A percentile compares a stretch with the other conserved stretches of the same genome.
These are phyloP conservation scores for Aplodontia rufa DNA, from an alignment of 2,113 vertebrate genomes.

Conservation along the genomic window DNA sequence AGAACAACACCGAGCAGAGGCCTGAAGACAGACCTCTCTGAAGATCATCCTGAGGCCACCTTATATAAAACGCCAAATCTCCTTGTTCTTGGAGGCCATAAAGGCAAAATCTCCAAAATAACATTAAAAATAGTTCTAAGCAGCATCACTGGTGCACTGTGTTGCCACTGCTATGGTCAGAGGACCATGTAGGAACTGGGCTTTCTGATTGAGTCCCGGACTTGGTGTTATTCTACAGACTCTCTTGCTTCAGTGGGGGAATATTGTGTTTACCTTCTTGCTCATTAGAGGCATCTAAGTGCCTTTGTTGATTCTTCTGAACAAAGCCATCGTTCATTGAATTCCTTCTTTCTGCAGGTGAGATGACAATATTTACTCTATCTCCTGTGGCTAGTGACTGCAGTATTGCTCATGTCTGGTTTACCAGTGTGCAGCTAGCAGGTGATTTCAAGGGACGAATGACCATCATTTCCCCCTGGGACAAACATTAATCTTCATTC, in stretches of 20 bases:
- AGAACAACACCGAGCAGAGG: conserved; percentile 93
- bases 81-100: conserved; percentile 93
- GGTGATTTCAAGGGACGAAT: conserved; percentile 68
- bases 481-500: conserved; percentile 82
- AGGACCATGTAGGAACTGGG: conserved; percentile 49
- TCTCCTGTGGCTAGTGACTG: conserved; percentile 88
- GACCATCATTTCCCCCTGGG: conserved; percentile 73
- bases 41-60: conserved; percentile 93
- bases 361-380: conserved; percentile 88
- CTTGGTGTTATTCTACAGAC: conserved; percentile 63
- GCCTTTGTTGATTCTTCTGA: conserved; percentile 70
- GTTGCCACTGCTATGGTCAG: conserved; percentile 55
- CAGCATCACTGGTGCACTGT: conserved; percentile 79
- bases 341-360: conserved; percentile 74
- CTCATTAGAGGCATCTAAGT: conserved; percentile 62
- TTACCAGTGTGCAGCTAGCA: conserved; percentile 64
- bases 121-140: conserved; percentile 68
- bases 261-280: conserved; percentile 74
- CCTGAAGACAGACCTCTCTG: conserved; percentile 96
- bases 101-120: conserved; percentile 80
- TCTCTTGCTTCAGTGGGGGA: conserved; percentile 60
- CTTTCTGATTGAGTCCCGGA: conserved; percentile 58
- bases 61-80: conserved; percentile 94
- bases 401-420: conserved; percentile 77
- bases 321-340: conserved; percentile 70